A percentile compares a stretch with the other conserved stretches of the same genome.
Evolutionary conservation across 2,797 vertebrate genomes (phyloP).

Genomic region (Cryptoblepharus egeriae): DNA sequence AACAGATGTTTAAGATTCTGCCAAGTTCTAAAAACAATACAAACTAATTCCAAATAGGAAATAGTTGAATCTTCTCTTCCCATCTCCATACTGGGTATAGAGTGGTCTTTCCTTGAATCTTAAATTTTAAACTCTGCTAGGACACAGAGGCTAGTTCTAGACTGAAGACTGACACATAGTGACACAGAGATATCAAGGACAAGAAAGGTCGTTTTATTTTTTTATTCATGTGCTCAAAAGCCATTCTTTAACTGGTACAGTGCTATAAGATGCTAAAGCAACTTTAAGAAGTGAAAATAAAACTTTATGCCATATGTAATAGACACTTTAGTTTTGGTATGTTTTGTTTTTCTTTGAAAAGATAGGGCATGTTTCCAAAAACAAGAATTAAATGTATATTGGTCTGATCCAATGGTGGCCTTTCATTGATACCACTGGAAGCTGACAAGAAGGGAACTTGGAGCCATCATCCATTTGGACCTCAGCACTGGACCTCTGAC

Average conservation of each 20-base stretch:
- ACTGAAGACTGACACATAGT: too few relatives aligned
- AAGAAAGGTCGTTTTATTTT: not conserved
- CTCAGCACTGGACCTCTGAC: not conserved
- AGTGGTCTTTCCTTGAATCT: not conserved
- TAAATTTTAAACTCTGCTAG: not conserved
- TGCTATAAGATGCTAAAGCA: not conserved
- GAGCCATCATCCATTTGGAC: not conserved
- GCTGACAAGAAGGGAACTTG: not conserved
- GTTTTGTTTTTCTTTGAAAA: not conserved
- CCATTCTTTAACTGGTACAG: not conserved
- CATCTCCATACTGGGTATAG: not conserved
- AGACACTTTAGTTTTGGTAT: not conserved
- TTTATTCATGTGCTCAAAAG: not conserved
- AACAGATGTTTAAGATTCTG: not conserved
- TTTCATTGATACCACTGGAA: not conserved
- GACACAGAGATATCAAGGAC: not conserved
- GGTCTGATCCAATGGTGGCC: not conserved
- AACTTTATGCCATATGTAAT: conserved; percentile 1
- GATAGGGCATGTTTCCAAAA: not conserved
- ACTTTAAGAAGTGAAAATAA: conserved; percentile 2
- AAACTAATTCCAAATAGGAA: not conserved
- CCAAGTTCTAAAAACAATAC: not conserved
- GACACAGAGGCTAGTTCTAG: not conserved
- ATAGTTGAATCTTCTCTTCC: not conserved
- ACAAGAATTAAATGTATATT: not conserved